Base-by-base conservation (phyloP, 1,140 invertebrate species). In the Holcopasites calliopsidis region DNA sequence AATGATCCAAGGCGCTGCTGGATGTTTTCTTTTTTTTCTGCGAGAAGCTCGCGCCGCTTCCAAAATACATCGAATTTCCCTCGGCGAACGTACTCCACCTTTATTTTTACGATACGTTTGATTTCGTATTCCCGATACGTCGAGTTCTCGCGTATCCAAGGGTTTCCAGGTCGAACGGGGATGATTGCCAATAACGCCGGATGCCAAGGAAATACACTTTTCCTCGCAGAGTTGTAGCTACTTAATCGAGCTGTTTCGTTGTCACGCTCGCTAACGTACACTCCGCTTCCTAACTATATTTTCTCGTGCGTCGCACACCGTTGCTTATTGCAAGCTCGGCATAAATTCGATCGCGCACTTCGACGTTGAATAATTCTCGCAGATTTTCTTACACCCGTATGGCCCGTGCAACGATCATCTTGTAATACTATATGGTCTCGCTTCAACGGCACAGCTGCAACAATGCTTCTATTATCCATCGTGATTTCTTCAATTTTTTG, bases 231-330 rank as follows among this genome's bases (percentile, higher is more conserved):
- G 42, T 69, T 33, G 42, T 50, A 50, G 11, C 54, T 52, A 4
- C 73, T 69, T 75, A 75, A 75, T 75, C 73, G 64, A 50, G 52
- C 52, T 57, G 58, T 75, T 75, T 75, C 58, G 54, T 75, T 64
- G 54, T 58, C 33, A 31, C n/a, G n/a, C 54, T 75, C 54, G 7
- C 16, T 40, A 35, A n/a, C 50, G 38, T 35, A 50, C 50, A 40
- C 62, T 31, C 50, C 26, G 65, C 54, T 73, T 54, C 38, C 26
- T 54, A 73, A 73, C 60, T 64, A 33, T 28, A 35, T 44, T 66
- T 68, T 66, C 62, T 38, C 62, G 31, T 42, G 44, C 11, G 47
- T 66, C 52, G 16, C n/a, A 8, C 31, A 10, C 23, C 28, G 61
- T 40, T 31, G 31, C 31, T 8, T 74, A 44, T 44, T 47, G 10